Conservation (phyloP, 2,113 vertebrate species). For the Macquaria australasica region DNA sequence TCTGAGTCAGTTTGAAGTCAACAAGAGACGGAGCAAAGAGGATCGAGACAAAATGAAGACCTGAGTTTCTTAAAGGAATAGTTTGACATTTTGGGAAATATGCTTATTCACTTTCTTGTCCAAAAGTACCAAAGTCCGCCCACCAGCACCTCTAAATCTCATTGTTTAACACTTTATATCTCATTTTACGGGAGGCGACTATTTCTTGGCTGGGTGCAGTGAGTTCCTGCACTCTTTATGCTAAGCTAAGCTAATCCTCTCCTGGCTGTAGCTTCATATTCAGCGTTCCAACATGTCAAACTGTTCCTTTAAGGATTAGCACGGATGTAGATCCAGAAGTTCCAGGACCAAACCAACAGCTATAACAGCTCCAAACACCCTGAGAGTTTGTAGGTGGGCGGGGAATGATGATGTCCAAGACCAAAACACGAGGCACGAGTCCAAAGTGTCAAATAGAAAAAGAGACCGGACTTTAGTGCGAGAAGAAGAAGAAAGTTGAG, state of each 20-base stretch:
- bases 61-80: neutral
- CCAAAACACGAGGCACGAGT: neutral
- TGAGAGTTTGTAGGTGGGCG: neutral
- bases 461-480: neutral
- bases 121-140: no score
- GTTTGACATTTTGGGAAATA: slow-evolving; percentile 10
- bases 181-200: neutral
- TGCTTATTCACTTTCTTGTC: neutral
- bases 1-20: neutral
- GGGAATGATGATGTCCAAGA: neutral
- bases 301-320: neutral
- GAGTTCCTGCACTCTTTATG: neutral
- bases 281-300: neutral
- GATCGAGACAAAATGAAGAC: neutral
- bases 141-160: no score
- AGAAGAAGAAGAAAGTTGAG: neutral
- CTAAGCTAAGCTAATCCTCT: neutral
- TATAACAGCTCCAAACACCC: neutral
- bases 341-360: neutral
- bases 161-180: neutral
- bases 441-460: neutral
- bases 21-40: neutral
- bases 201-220: no score
- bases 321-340: neutral
- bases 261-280: neutral